phyloP scores from a whole-genome alignment of 2,113 vertebrate species.

The Jaculus jaculus region DNA sequence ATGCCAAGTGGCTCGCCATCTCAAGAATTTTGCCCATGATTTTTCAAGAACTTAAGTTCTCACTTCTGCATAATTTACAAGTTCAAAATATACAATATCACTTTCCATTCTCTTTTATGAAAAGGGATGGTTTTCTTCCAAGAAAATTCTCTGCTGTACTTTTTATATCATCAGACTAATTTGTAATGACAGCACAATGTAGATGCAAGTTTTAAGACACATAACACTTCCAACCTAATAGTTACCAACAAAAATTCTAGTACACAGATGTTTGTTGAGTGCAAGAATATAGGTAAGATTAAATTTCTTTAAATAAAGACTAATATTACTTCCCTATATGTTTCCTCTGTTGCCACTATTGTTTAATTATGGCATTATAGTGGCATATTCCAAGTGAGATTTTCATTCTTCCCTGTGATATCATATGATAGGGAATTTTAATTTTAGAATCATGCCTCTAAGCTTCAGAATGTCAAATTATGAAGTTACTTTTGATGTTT shows the following conservation, averaged over 20 bases:
- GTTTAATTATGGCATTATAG: slow-evolving; percentile 51
- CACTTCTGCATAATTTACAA: neutral
- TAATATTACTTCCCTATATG: slow-evolving; percentile 28
- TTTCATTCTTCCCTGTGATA: slow-evolving; percentile 26
- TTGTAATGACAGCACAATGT: neutral
- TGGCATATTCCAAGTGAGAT: neutral
- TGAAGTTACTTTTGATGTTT: neutral
- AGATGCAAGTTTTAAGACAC: neutral
- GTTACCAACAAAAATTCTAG: neutral
- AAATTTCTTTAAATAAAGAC: slow-evolving; percentile 38
- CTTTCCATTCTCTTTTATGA: neutral
- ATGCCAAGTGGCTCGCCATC: neutral
- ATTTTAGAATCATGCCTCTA: neutral
- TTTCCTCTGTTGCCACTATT: slow-evolving; percentile 54
- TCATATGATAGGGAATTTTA: neutral
- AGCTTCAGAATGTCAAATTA: slow-evolving; percentile 20
- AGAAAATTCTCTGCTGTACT: neutral
- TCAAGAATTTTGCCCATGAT: neutral
- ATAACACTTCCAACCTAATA: too few relatives aligned
- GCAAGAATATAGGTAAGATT: slow-evolving; percentile 8
- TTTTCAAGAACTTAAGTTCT: neutral
- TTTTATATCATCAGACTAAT: neutral
- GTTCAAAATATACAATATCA: neutral
- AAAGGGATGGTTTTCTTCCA: neutral
- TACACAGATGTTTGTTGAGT: slow-evolving; percentile 13